Evolutionary conservation across 1,140 invertebrate genomes (phyloP), one percentile per base, ranked within the genome.

Genomic region (Zelostemma sp.): DNA sequence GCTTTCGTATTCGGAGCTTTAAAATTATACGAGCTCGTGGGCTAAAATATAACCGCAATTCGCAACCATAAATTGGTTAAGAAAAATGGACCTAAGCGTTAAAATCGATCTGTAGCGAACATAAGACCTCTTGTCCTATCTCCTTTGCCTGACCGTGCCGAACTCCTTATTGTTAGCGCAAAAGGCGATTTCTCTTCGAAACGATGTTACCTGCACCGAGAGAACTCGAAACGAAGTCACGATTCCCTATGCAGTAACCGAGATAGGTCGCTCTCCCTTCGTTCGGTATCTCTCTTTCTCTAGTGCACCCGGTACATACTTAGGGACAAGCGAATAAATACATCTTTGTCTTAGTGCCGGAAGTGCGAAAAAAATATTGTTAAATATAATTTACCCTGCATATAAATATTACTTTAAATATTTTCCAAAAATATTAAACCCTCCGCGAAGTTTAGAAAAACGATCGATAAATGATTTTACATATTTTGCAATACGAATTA

Each of bases 201-300:
- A 79, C 77, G 74, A 78, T 73, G 72, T 79, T 78, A 77, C 65
- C 55, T 61, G 77, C 47, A 63, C 62, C 61, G 40, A 35, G 61
- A 73, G 72, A 80, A 80, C 77, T 80, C 74, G 61, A 80, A 80
- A 76, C 75, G 54, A 75, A 80, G 77, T 78, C 77, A 76, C 75
- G 77, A 76, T 75, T 72, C 62, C 55, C 59, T 56, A 59, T 73
- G 72, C 65, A 76, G 72, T 51, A 77, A 71, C 62, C 49, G n/a
- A 48, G 51, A 70, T 63, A 68, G 58, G 50, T 62, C 50, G 54
- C 47, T 46, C 50, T 70, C 61, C 60, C 54, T 54, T 62, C 53
- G 33, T 47, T 57, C 61, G 55, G 43, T 15, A 17, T 18, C n/a
- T 48, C 19, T 11, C 1, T 38, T 50, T 17, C 38, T 33, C 16